Base-by-base conservation (phyloP, 1,140 invertebrate genomes). In the Zaprionus africanus region DNA sequence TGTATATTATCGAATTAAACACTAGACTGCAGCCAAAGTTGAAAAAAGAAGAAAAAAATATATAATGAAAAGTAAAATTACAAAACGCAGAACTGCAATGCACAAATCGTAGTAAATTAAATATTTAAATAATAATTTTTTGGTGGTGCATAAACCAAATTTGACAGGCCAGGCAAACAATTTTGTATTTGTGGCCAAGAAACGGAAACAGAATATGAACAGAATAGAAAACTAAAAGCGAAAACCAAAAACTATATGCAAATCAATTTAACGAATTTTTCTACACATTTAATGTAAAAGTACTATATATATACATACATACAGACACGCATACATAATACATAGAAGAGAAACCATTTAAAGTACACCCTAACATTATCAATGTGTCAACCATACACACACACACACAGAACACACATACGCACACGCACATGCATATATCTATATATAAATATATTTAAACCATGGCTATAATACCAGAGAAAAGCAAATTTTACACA, bases 241-340 rank as follows among this genome's bases (percentile, higher is more conserved):
- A 31, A 61, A 62, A 56, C 49, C 74, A 63, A 58, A 74, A 78
- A 76, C 70, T 78, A 76, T 84, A 88, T 78, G 85, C 84, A 88
- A 88, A 90, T 88, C 84, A 90, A 88, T 90, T 90, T 90, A 88
- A 84, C 84, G 84, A 88, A 88, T 88, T 88, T 88, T 88, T 88
- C 85, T 88, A 88, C 85, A 88, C 85, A 88, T 81, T 79, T 81
- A 88, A 90, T 88, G 78, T 88, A 88, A 88, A 81, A 78, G 57
- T 86, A 85, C 69, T 75, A 60, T 61, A 68, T 38, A 53, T 24
- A 64, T 66, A 67, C 53, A 67, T 67, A 36, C 67, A 68, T 67
- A 66, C 28, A 51, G 62, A 76, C 51, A 65, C 57, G 59, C 41
- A 73, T 75, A 62, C 38, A 65, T 53, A 66, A 28, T 71, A 63